Percentiles rank a stretch among this genome's conserved stretches.
These are phyloP conservation scores for Lasioglossum calceatum DNA, from an alignment of 2,888 invertebrate genomes.

Conservation along the genomic window DNA sequence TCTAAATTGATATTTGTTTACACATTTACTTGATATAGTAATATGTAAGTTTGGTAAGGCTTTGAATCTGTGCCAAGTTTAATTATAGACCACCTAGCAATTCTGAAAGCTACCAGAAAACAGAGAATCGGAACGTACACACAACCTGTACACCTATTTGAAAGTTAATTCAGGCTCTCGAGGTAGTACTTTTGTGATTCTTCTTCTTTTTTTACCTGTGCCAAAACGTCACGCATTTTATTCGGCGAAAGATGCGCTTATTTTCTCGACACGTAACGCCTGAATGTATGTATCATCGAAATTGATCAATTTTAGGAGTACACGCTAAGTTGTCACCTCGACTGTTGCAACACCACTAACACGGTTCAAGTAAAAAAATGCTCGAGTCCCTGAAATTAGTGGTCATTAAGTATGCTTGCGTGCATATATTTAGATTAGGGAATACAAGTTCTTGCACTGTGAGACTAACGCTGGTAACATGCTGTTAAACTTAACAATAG, in stretches of 20 bases:
- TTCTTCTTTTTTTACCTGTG: constrained; percentile 12
- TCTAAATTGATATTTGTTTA: constrained; percentile 57
- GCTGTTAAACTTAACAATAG: constrained; percentile 10
- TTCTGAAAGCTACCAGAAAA: constrained; percentile 72
- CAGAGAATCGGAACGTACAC: constrained; percentile 65
- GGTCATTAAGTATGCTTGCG: constrained; percentile 13
- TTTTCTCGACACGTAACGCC: not conserved
- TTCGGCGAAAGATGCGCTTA: constrained; percentile 14
- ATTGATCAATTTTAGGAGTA: not conserved
- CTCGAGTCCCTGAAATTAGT: constrained; percentile 5
- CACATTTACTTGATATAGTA: constrained; percentile 60
- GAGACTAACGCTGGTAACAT: constrained; percentile 14
- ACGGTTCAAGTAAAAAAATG: constrained; percentile 12
- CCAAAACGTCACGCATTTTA: not conserved
- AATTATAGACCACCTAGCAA: constrained; percentile 74
- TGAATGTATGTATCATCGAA: constrained; percentile 3
- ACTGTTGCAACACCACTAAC: constrained; percentile 3
- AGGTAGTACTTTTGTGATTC: constrained; percentile 15
- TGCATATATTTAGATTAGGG: constrained; percentile 38
- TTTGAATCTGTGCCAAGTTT: constrained; percentile 76
- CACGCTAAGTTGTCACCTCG: not conserved
- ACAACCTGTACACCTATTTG: constrained; percentile 52
- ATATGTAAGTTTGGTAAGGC: constrained; percentile 66
- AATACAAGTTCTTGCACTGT: constrained; percentile 3
- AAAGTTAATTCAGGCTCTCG: constrained; percentile 43